Conservation (phyloP, 2,797 vertebrate genomes). For the Sebastes paucispinis region DNA sequence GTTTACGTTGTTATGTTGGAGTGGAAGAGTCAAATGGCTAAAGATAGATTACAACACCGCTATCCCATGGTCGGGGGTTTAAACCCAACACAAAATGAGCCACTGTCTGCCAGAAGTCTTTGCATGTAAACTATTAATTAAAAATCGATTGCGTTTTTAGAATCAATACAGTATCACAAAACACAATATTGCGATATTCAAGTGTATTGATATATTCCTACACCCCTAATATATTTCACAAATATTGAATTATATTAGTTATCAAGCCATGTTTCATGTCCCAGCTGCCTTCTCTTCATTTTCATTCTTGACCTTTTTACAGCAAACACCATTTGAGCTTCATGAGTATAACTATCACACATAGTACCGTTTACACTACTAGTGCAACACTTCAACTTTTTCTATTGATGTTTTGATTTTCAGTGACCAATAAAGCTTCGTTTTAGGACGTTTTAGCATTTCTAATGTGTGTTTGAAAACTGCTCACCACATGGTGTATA, state of each 20-base stretch:
- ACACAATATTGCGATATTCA: too few species aligned
- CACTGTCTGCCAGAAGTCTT: too few species aligned
- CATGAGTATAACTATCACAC: background rate
- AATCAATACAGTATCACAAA: too few species aligned
- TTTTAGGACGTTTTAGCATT: background rate
- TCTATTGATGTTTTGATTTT: background rate
- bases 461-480: background rate
- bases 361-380: background rate
- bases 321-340: background rate
- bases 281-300: background rate
- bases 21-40: too few species aligned
- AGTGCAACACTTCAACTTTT: background rate
- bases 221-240: background rate
- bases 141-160: too few species aligned
- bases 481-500: background rate
- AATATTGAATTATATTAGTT: background rate
- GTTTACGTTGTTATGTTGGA: too few species aligned
- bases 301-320: background rate
- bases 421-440: background rate
- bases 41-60: too few species aligned
- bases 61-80: too few species aligned
- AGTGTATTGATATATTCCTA: too few species aligned
- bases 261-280: background rate
- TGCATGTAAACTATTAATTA: too few species aligned
- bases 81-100: too few species aligned